Percentiles rank a stretch among this genome's conserved stretches.
phyloP scores from a whole-genome alignment of 2,888 invertebrate genomes.

The Orthosia incerta region DNA sequence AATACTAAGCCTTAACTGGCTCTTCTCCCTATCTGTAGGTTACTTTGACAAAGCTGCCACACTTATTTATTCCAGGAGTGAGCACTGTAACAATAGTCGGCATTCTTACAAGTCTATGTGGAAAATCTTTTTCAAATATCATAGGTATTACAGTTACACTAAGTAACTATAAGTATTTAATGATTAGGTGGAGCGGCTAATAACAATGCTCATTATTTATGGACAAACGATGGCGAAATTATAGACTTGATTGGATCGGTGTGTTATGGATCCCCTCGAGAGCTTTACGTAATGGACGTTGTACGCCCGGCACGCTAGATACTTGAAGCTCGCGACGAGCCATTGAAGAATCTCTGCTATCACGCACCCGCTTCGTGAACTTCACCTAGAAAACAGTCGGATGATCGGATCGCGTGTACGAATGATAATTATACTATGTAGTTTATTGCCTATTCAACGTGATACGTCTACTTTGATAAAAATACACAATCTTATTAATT shows the following conservation, averaged over 20 bases:
- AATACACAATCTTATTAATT: constrained; percentile 31
- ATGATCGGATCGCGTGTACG: constrained; percentile 47
- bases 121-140: constrained; percentile 2
- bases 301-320: constrained; percentile 14
- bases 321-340: constrained; percentile 44
- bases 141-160: constrained; percentile 12
- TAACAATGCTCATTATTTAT: constrained; percentile 41
- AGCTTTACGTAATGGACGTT: constrained; percentile 49
- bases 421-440: constrained; percentile 58
- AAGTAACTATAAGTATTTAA: constrained; percentile 3
- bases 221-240: constrained; percentile 34
- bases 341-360: constrained; percentile 66
- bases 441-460: constrained; percentile 54
- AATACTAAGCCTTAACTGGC: background rate
- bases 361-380: constrained; percentile 68
- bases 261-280: constrained; percentile 46
- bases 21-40: background rate
- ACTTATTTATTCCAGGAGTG: background rate
- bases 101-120: too few relatives aligned
- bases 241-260: constrained; percentile 43
- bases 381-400: constrained; percentile 67
- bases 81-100: background rate
- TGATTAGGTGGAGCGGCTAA: constrained; percentile 41
- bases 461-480: constrained; percentile 27
- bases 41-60: background rate